phyloP scores from a whole-genome alignment of 2,113 vertebrate genomes.

The Proteles cristata region DNA sequence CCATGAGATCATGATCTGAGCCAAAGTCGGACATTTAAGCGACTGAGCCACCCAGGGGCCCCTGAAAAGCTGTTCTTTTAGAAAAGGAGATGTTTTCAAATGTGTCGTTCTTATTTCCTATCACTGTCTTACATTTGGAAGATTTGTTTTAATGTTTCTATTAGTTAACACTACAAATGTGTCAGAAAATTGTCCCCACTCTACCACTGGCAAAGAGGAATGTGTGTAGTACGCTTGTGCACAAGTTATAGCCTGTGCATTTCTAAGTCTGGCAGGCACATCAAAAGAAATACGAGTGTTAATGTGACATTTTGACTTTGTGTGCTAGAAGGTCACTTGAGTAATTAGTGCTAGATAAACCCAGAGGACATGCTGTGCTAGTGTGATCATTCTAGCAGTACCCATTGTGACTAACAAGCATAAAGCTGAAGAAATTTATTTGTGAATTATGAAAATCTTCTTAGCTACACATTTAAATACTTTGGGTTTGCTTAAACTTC shows the following conservation, averaged over 20 bases:
- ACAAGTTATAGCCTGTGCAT: not conserved
- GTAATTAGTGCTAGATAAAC: slow-evolving; percentile 68
- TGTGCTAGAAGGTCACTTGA: slow-evolving; percentile 56
- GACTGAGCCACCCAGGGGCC: no score
- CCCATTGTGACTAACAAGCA: slow-evolving; percentile 37
- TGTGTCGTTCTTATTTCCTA: not conserved
- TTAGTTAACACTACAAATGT: not conserved
- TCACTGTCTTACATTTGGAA: slow-evolving; percentile 11
- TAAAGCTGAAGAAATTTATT: not conserved
- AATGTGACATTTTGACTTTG: slow-evolving; percentile 66
- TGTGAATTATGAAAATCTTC: slow-evolving; percentile 40
- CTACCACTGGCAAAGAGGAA: not conserved
- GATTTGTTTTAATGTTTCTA: not conserved
- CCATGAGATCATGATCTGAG: no score
- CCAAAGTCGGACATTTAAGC: no score
- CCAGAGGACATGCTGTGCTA: slow-evolving; percentile 23
- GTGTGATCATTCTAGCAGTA: slow-evolving; percentile 27
- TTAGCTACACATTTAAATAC: not conserved
- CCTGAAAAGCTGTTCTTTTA: not conserved
- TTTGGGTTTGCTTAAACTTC: not conserved
- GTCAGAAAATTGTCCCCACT: not conserved
- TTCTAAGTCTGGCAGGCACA: not conserved
- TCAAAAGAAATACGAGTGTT: slow-evolving; percentile 54
- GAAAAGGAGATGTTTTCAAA: not conserved
- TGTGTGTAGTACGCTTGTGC: not conserved